Percentiles rank a stretch among this genome's conserved stretches.
These are phyloP conservation scores for Ptilonorhynchus violaceus DNA, from an alignment of 2,113 vertebrate genomes.

Conservation along the genomic window DNA sequence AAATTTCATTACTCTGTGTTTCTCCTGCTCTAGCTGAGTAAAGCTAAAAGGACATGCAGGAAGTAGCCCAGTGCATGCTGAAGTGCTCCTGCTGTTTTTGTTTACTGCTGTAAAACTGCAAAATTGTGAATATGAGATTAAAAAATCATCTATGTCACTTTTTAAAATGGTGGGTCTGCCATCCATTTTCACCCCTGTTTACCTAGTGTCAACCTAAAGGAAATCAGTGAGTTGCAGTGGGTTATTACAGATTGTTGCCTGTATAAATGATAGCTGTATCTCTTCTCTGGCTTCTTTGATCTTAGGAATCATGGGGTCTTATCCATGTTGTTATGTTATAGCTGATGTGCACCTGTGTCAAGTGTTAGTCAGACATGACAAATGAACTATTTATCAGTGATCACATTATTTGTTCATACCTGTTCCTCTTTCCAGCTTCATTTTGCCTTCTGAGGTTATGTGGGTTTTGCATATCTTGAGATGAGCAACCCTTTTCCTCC, in stretches of 20 bases:
- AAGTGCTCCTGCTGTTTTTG: neutral
- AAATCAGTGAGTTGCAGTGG: neutral
- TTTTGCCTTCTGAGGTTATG: neutral
- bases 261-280: neutral
- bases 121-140: neutral
- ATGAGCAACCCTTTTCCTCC: neutral
- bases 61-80: neutral
- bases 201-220: neutral
- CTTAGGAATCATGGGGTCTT: neutral
- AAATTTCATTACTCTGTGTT: neutral
- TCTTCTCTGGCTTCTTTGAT: slow-evolving; percentile 3
- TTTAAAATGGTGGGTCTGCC: neutral
- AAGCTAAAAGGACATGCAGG: neutral
- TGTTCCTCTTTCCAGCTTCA: neutral
- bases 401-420: neutral
- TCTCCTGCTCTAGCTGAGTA: neutral
- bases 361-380: neutral
- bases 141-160: neutral
- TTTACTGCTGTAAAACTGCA: neutral
- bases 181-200: neutral
- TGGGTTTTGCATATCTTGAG: neutral
- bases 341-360: slow-evolving; percentile 9
- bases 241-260: neutral
- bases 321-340: neutral
- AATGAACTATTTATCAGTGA: neutral